A percentile compares a stretch with the other conserved stretches of the same genome.
Evolutionary conservation across 2,797 vertebrate genomes (phyloP).

Genomic region (Sebastolobus alascanus): DNA sequence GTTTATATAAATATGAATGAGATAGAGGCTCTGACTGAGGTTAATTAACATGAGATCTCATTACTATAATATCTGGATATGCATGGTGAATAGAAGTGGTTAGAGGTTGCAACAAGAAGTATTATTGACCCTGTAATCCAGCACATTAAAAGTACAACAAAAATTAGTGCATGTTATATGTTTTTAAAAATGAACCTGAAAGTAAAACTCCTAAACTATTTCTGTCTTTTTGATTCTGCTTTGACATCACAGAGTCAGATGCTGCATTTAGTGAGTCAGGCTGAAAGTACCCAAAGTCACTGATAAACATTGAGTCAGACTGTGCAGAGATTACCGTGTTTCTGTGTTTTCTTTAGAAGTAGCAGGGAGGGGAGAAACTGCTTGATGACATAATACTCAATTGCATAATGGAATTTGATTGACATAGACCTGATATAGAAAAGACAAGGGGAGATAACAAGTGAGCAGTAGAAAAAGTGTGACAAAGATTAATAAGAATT

Average conservation of each 20-base stretch:
- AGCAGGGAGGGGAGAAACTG: background rate
- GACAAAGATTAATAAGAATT: background rate
- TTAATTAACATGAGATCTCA: conserved; percentile 24
- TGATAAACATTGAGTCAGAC: conserved; percentile 48
- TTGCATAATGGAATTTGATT: background rate
- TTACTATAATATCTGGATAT: background rate
- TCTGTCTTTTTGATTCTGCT: background rate
- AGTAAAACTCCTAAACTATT: background rate
- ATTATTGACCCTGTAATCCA: background rate
- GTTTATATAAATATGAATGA: conserved; percentile 39
- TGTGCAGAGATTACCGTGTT: conserved; percentile 30
- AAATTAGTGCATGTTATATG: background rate
- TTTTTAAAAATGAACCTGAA: background rate
- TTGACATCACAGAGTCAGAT: conserved; percentile 10
- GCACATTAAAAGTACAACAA: background rate
- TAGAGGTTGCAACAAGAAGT: background rate
- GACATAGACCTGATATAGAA: background rate
- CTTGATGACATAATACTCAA: background rate
- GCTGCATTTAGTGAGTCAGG: conserved; percentile 28
- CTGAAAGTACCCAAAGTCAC: conserved; percentile 33
- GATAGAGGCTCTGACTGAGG: background rate
- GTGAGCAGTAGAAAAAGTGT: background rate
- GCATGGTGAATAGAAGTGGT: background rate
- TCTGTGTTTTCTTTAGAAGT: conserved; percentile 27
- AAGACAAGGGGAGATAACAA: background rate